phyloP scores from a whole-genome alignment of 2,888 invertebrate genomes.

The Teinopalpus imperialis region DNA sequence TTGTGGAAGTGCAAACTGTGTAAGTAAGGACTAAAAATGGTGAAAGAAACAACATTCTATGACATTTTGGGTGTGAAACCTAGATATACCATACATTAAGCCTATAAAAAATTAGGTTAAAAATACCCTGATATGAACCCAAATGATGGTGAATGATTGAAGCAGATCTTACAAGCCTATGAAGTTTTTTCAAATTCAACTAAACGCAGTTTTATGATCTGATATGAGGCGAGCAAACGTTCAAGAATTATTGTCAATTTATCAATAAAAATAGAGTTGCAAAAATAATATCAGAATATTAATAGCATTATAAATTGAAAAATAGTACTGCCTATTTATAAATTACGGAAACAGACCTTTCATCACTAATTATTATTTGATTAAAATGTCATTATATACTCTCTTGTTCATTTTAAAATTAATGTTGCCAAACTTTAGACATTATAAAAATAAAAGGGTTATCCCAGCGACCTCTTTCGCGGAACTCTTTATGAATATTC shows the following conservation, averaged over 20 bases:
- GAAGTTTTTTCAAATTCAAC: conserved; percentile 98
- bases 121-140: conserved; percentile 99
- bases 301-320: no score
- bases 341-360: no score
- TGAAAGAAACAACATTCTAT: conserved; percentile 98
- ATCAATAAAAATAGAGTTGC: no score
- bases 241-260: no score
- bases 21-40: conserved; percentile 83
- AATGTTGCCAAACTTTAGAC: conserved; percentile 17
- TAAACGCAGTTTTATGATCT: conserved; percentile 94
- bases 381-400: conserved; percentile 19
- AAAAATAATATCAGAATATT: no score
- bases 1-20: conserved; percentile 18
- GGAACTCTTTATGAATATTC: conserved; percentile 46
- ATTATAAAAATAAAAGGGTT: conserved; percentile 25
- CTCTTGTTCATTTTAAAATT: conserved; percentile 3
- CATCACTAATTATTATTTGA: conserved; percentile 20
- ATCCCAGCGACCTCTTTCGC: conserved; percentile 25
- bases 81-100: conserved; percentile 92
- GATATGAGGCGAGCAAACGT: no score
- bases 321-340: no score
- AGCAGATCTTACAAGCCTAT: conserved; percentile 98
- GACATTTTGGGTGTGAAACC: conserved; percentile 97
- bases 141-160: conserved; percentile 97
- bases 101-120: conserved; percentile 96